Conservation (phyloP, 2,888 invertebrate genomes). For the Heliconius ethilla region DNA sequence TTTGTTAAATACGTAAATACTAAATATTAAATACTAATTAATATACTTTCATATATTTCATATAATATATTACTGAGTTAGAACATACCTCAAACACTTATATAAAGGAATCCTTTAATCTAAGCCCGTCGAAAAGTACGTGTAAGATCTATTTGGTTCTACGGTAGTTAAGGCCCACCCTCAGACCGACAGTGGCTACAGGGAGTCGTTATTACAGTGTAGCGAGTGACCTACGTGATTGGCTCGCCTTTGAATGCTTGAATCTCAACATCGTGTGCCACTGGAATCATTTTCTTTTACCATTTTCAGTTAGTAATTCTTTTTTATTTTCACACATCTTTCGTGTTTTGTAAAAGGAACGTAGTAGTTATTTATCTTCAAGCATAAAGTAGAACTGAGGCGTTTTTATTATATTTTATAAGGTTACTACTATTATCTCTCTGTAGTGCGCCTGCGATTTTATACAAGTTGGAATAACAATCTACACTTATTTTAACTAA, state of each 20-base stretch:
- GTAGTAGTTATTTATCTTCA: no score
- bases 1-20: neutral
- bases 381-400: no score
- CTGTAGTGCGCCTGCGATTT: no score
- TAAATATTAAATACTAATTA: no score
- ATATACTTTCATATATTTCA: neutral
- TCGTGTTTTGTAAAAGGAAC: no score
- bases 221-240: neutral
- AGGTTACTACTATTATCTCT: no score
- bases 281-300: neutral
- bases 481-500: no score
- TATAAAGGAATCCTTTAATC: constrained; percentile 1
- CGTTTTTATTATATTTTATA: no score
- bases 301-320: no score
- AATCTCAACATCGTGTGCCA: neutral
- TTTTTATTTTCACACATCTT: no score
- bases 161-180: constrained; percentile 18
- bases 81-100: neutral
- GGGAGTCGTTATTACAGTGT: constrained; percentile 23
- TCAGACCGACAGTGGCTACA: constrained; percentile 20
- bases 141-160: constrained; percentile 5
- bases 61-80: neutral
- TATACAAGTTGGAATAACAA: no score
- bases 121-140: constrained; percentile 3
- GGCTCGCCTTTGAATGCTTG: neutral